A percentile compares a stretch with the other conserved stretches of the same genome.
Conservation (phyloP, 2,888 invertebrate genomes). For the Lutraria lutraria region DNA sequence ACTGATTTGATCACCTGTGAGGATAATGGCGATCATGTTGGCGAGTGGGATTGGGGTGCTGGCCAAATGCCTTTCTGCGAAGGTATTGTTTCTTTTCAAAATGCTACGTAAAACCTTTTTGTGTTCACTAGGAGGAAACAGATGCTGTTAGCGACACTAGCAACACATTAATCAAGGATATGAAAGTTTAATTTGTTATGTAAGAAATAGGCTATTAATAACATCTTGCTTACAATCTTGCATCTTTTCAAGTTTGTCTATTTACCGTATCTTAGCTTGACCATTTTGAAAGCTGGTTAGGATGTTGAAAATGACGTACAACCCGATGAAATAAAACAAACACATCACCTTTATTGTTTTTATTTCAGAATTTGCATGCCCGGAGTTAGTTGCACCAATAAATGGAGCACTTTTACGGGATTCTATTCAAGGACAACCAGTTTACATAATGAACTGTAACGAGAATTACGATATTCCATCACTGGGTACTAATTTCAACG, state of each 20-base stretch:
- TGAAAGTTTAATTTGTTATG: not conserved
- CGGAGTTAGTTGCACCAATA: constrained; percentile 36
- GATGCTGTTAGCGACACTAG: too few species aligned
- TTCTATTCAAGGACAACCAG: not conserved
- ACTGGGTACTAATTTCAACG: constrained; percentile 24
- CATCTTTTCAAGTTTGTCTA: too few species aligned
- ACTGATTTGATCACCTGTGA: constrained; percentile 49
- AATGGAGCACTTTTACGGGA: constrained; percentile 41
- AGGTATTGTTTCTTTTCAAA: constrained; percentile 8
- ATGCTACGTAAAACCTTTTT: too few species aligned
- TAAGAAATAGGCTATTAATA: not conserved
- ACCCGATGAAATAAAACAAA: not conserved
- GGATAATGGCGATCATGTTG: constrained; percentile 19
- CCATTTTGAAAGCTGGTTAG: too few species aligned
- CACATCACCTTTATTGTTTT: not conserved
- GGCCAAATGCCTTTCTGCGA: constrained; percentile 35
- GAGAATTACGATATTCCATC: constrained; percentile 29
- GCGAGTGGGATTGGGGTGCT: constrained; percentile 47
- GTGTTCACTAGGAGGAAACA: too few species aligned
- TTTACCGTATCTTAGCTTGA: too few species aligned
- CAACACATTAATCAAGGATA: too few species aligned
- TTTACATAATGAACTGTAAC: constrained; percentile 37
- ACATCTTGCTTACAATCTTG: not conserved
- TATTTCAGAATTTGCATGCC: constrained; percentile 47
- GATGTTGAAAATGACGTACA: not conserved